phyloP scores from a whole-genome alignment of 1,140 invertebrate species.

The Diprion similis region DNA sequence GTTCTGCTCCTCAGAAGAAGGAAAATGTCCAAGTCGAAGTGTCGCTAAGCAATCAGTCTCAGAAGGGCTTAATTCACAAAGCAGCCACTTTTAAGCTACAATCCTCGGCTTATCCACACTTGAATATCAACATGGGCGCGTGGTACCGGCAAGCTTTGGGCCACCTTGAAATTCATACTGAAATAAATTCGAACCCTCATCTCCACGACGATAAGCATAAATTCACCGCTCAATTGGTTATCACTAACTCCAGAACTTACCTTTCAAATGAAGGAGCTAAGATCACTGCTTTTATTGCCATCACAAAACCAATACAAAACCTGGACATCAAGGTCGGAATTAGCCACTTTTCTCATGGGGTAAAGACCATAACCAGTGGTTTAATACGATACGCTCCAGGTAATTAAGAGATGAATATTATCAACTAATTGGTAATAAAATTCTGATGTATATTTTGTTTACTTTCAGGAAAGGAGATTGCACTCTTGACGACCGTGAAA shows the following conservation, averaged over 20 bases:
- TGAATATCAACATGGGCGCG: conserved; percentile 74
- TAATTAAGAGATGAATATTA: conserved; percentile 28
- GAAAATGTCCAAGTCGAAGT: conserved; percentile 74
- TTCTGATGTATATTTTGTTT: conserved; percentile 21
- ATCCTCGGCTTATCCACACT: conserved; percentile 77
- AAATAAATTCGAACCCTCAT: conserved; percentile 61
- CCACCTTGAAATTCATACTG: conserved; percentile 63
- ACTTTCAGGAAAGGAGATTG: conserved; percentile 67
- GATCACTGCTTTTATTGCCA: conserved; percentile 52
- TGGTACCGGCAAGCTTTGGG: conserved; percentile 68
- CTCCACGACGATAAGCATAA: conserved; percentile 63
- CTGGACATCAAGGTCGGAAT: conserved; percentile 60
- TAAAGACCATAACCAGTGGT: conserved; percentile 49
- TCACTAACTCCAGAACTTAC: conserved; percentile 63
- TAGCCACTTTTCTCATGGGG: conserved; percentile 46
- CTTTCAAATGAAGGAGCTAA: conserved; percentile 57
- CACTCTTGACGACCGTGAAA: conserved; percentile 58
- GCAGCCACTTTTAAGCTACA: conserved; percentile 70
- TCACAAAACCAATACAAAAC: conserved; percentile 60
- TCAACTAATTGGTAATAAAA: neutral
- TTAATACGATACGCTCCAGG: conserved; percentile 60
- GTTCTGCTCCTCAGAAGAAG: conserved; percentile 55
- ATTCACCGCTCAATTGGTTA: conserved; percentile 62
- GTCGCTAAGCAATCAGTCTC: conserved; percentile 69
- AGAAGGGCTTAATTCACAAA: conserved; percentile 66